Evolutionary conservation across 2,888 invertebrate genomes (phyloP), one percentile per base, ranked within the genome.

Genomic region (Xestia xanthographa): DNA sequence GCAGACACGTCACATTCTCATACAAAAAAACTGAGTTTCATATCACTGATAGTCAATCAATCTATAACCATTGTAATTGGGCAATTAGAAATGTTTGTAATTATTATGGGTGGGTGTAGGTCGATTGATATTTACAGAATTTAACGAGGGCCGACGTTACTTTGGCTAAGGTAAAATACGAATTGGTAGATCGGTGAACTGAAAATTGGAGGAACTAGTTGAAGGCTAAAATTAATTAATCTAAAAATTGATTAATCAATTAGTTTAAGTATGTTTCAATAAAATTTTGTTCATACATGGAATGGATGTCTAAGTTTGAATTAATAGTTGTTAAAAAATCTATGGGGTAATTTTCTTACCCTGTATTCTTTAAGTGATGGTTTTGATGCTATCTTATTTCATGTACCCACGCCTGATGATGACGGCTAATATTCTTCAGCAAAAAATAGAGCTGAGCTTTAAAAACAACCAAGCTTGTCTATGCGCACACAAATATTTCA

Each of bases 1-100:
- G 58, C 3, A 70, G 63, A 11, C 22, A 58, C 72, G 29, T 83
- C 50, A 75, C 74, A 77, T 77, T 34, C 29, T 73, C 45, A 60
- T 26, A 38, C 48, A 62, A 84, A 38, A 68, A 17, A 29, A 72
- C 20, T n/a, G 9, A 22, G 9, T 58, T 60, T 26, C 50, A 68
- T 29, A 6, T 26, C 56, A 71, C 63, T 29, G 9, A 41, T 53
- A 77, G n/a, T 29, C 14, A 65, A 66, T 53, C 20, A 50, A 71
- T 38, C 26, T 56, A 34, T 62, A 84, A 56, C n/a, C 4, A 68
- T 14, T 43, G 5, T 75, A 72, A 75, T 72, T 69, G 43, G 22
- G 11, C 11, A 14, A 43, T 63, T 70, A 26, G 0, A 62, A 48
- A 9, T 66, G 17, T 66, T 66, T 63, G 29, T 80, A 67, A 68